These are phyloP conservation scores for Tapera naevia DNA, from an alignment of 2,797 vertebrate species.

Conservation along the genomic window DNA sequence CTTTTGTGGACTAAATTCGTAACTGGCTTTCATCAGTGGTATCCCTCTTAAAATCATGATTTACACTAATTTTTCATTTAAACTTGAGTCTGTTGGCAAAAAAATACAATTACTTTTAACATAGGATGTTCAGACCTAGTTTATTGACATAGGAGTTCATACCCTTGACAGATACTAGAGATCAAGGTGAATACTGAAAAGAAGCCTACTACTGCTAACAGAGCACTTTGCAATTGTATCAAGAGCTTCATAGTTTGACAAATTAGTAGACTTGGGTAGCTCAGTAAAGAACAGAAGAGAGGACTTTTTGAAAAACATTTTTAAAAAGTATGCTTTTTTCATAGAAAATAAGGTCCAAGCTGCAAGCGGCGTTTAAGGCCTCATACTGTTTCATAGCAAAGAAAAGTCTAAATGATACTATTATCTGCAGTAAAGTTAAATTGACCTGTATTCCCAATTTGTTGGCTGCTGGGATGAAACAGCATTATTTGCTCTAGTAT, in stretches of 20 bases:
- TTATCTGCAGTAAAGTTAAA: conserved; percentile 25
- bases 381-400: neutral
- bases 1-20: neutral
- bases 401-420: neutral
- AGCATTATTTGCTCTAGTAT: neutral
- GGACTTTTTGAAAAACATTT: neutral
- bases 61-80: neutral
- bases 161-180: neutral
- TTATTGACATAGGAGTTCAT: neutral
- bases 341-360: neutral
- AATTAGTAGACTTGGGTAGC: neutral
- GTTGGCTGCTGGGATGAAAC: neutral
- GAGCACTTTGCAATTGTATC: neutral
- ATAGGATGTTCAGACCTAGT: neutral
- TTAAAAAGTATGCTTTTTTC: neutral
- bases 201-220: neutral
- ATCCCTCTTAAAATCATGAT: neutral
- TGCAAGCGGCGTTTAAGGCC: neutral
- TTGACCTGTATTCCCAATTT: neutral
- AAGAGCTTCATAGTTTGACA: neutral
- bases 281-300: neutral
- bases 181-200: neutral
- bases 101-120: neutral
- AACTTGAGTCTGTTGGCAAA: neutral
- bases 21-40: neutral